Evolutionary conservation across 2,888 invertebrate genomes (phyloP), one percentile per base, ranked within the genome.

Genomic region (Philereme vetulata): DNA sequence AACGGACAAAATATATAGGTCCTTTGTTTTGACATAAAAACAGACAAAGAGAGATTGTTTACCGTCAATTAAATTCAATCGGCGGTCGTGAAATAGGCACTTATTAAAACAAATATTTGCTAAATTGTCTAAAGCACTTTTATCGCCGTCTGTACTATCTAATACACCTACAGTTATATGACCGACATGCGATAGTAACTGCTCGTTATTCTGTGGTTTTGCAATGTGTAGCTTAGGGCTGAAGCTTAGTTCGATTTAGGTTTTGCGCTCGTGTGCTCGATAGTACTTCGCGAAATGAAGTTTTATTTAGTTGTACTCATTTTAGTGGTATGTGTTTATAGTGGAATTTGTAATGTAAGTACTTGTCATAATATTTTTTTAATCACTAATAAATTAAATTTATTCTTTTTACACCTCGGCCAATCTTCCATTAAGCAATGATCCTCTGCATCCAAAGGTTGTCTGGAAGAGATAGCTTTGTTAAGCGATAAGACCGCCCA

Each of bases 211-310:
- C 50, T 49, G 48, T 54, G 56, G 44, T 46, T 59, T 51, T 45
- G 42, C 53, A 49, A 56, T 52, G 44, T 58, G 60, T 60, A 61
- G 66, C 62, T 50, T 51, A 43, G 56, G 36, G 40, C 44, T 43
- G 35, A 51, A 63, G 63, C 56, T 70, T 68, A 66, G 67, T 67
- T 55, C 46, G 54, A 60, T 62, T 66, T 66, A 66, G 56, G 56
- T 58, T 56, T 56, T 62, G 47, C 56, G 8, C 32, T 53, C 3
- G 58, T 57, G 57, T 58, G 38, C 55, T 56, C 46, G 56, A 58
- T 35, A 52, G 55, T 57, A 55, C 52, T 21, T 58, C 48, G 44
- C 50, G 21, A 44, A 61, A 68, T 68, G 68, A 68, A 64, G 55
- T 50, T 64, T 49, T 46, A 60, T 61, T 56, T 48, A 11, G 51